Evolutionary conservation across 2,113 vertebrate species (phyloP).

Genomic region (Mixornis gularis): DNA sequence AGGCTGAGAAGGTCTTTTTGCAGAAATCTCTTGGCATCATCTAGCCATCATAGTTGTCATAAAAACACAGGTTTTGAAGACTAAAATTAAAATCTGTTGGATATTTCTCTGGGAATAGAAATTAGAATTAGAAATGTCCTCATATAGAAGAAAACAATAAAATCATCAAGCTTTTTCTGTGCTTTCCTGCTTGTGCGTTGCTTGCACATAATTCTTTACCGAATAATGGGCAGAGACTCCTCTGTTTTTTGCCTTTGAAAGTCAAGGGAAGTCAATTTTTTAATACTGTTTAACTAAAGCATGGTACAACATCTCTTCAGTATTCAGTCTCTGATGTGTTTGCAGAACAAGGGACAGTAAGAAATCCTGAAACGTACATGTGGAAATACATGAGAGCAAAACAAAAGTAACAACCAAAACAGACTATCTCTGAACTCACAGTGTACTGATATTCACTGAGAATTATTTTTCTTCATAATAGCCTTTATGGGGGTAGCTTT

Average conservation of each 20-base stretch:
- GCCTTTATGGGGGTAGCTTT: background rate
- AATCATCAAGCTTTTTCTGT: fast-evolving
- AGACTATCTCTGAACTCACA: background rate
- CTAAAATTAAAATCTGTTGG: background rate
- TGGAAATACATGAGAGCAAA: background rate
- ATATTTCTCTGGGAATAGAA: fast-evolving
- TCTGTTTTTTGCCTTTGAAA: background rate
- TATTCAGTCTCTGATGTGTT: background rate
- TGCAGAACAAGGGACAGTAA: background rate
- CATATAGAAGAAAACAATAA: background rate
- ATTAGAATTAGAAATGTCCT: background rate
- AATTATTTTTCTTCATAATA: background rate
- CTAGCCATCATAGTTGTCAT: fast-evolving
- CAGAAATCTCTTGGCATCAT: background rate
- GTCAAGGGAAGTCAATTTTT: background rate
- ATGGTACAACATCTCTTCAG: background rate
- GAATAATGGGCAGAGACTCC: background rate
- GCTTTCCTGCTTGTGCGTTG: background rate
- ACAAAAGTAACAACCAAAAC: background rate
- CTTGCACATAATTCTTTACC: background rate
- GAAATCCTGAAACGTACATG: background rate
- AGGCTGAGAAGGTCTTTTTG: background rate
- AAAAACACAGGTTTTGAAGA: background rate
- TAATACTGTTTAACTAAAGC: background rate
- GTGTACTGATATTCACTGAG: background rate